phyloP scores from a whole-genome alignment of 2,113 vertebrate genomes.

The Neofelis nebulosa region DNA sequence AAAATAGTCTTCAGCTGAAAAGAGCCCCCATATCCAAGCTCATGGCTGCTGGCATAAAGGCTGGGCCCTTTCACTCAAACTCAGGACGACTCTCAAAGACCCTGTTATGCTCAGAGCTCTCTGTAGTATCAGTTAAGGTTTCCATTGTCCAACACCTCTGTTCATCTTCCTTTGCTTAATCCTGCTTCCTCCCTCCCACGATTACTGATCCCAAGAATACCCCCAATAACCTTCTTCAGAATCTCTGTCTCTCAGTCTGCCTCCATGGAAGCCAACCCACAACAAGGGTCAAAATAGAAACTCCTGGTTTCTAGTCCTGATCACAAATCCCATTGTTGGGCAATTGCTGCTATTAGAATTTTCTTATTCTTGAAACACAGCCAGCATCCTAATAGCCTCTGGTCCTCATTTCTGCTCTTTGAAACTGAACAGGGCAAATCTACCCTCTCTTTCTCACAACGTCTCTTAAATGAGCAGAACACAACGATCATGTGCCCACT shows the following conservation, averaged over 20 bases:
- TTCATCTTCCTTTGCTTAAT: not conserved
- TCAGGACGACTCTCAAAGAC: not conserved
- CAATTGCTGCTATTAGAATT: not conserved
- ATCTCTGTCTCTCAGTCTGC: not conserved
- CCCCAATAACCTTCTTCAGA: not conserved
- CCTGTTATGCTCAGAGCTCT: not conserved
- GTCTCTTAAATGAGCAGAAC: not conserved
- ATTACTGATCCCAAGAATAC: not conserved
- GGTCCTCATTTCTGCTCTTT: not conserved
- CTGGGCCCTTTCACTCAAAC: not conserved
- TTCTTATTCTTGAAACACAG: not conserved
- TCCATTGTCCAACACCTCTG: not conserved
- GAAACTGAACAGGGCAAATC: not conserved
- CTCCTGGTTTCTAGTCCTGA: not conserved
- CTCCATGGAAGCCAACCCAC: not conserved
- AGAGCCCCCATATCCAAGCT: not conserved
- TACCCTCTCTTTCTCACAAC: not conserved
- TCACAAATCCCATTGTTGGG: not conserved
- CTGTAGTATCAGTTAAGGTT: not conserved
- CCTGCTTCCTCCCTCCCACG: not conserved
- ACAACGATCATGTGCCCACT: not conserved
- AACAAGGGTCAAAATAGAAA: not conserved
- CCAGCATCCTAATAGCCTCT: not conserved
- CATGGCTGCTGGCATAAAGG: not conserved
- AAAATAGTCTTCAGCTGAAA: not conserved